Percentiles rank a stretch among this genome's conserved stretches.
These are phyloP conservation scores for Polia nebulosa DNA, from an alignment of 2,888 invertebrate species.

Conservation along the genomic window DNA sequence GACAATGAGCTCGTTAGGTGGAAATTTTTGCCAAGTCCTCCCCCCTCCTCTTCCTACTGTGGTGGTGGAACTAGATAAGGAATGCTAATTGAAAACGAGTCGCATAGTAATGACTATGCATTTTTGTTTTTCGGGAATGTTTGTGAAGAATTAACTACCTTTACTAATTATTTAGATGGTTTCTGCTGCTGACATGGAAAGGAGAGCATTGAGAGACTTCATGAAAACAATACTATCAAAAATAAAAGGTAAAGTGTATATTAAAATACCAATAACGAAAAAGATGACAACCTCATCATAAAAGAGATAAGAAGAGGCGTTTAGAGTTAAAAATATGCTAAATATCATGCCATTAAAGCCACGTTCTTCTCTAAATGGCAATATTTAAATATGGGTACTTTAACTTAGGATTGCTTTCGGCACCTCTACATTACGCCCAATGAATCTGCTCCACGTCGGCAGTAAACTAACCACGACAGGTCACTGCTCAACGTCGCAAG, in stretches of 20 bases:
- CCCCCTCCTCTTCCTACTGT: conserved; percentile 51
- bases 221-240: neutral
- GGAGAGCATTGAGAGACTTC: neutral
- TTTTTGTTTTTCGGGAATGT: conserved; percentile 48
- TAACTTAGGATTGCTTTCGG: neutral
- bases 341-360: too few species aligned
- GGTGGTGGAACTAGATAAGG: conserved; percentile 74
- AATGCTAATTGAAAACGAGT: conserved; percentile 83
- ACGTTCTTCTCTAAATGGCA: neutral
- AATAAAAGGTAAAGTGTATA: neutral
- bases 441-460: conserved; percentile 26
- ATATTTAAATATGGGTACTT: conserved; percentile 1
- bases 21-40: conserved; percentile 75
- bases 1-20: conserved; percentile 87
- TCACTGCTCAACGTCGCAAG: conserved; percentile 25
- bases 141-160: conserved; percentile 35
- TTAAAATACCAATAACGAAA: neutral
- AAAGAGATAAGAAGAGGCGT: neutral
- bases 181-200: neutral
- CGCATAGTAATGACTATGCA: conserved; percentile 69
- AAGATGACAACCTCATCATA: neutral
- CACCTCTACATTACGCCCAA: conserved; percentile 12
- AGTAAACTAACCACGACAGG: conserved; percentile 38
- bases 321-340: neutral
- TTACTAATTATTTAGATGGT: conserved; percentile 3